Base-by-base conservation (phyloP, 2,797 vertebrate species). In the Gallirallus australis region DNA sequence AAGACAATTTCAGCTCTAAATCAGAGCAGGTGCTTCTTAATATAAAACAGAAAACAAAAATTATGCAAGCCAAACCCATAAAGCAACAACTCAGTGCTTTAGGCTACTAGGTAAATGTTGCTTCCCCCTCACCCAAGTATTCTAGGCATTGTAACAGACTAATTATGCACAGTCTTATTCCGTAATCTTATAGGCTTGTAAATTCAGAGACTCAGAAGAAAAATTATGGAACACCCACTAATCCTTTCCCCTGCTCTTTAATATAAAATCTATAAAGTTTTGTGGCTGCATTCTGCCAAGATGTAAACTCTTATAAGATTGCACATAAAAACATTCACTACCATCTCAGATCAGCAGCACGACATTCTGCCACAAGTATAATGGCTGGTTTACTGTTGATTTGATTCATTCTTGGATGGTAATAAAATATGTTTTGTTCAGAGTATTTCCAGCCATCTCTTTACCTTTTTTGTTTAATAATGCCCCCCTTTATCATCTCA, bases 121-220 rank as follows among this genome's bases (percentile, higher is more conserved):
- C 7, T 23, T 1, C 6, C 11, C 4, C 7, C 8, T 7, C 2
- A 1, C 11, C 5, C 14, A 11, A 7, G 52, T 85, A 54, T 47
- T 94, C n/a, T 35, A 65, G 12, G 25, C 15, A 42, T 79, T 8
- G 20, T 30, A 89, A 71, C 8, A 75, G 48, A 68, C 11, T 68
- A 53, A 75, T 64, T 68, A 86, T 33, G 19, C 14, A 45, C 5
- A 70, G 18, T 24, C n/a, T 50, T 65, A 69, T 12, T 78, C 27
- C 27, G 17, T 53, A 88, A 2, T 81, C 30, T 79, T 45, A 76
- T 7, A 86, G 28, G 31, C 15, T 81, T 30, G 6, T 68, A 72
- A 70, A 31, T 75, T 92, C n/a, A 68, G 31, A 87, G 18, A 52
- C 39, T 64, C n/a, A 28, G 57, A 80, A 59, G 16, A 77, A 83